Base-by-base conservation (phyloP, 92 coral and sea anemone species). In the Palythoa grandis region DNA sequence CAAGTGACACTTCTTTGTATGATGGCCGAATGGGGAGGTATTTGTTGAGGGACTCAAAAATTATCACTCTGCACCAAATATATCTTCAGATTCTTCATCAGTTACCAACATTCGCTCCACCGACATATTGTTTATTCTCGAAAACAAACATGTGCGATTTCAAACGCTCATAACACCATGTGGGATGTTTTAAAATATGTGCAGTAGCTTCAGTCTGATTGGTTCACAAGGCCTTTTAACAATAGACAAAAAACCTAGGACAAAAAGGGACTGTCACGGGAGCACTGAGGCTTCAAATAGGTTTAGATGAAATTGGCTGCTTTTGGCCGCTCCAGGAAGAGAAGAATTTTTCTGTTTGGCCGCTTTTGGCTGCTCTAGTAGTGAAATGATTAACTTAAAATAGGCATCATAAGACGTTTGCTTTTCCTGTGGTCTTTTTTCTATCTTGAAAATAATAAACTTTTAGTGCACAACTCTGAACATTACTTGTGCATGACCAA, bases 191-290 rank as follows among this genome's bases (percentile, higher is more conserved):
- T 22, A 67, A 67, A 65, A 65, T 65, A 65, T 65, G 29, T 23
- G 5, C 70, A n/a, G 72, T 67, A 67, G 72, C 72, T 67, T 67
- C 72, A 67, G 13, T 67, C 72, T 67, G 72, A 67, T 67, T 67
- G 72, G 72, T 22, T 67, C 72, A 67, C 38, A 67, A 67, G 72
- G n/a, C 72, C 72, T n/a, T 67, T 67, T 20, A 67, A 8, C 72
- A 67, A 67, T 67, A 25, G 72, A 67, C 72, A 67, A 67, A 67
- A 67, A 25, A 67, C 38, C 72, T 22, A 22, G 38, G 72, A 19
- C 72, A 20, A 66, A n/a, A 66, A 66, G 70, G 4, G 71, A 66
- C 71, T 66, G 71, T 66, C 71, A 67, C 6, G 2, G 38, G 72
- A 23, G 72, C 72, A 67, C 72, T 67, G 72, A 67, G 12, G 72